Percentiles rank a stretch among this genome's conserved stretches.
phyloP scores from a whole-genome alignment of 2,888 invertebrate genomes.

The Spatulosminthurus flaviceps region DNA sequence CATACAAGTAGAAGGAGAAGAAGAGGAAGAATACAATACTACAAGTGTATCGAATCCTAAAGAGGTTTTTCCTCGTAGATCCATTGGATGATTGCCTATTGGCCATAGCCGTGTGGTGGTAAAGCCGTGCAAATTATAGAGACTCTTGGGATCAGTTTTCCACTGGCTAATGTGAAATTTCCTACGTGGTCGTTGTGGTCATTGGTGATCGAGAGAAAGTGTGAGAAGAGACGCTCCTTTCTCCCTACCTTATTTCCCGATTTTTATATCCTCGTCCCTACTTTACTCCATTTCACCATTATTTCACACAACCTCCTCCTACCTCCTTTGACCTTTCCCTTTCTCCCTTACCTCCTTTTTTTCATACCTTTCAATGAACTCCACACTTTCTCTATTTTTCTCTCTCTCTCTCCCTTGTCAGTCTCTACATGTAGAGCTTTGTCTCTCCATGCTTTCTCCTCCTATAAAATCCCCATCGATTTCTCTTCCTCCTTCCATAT shows the following conservation, averaged over 20 bases:
- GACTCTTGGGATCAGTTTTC: slow-evolving; percentile 45
- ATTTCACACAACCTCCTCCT: slow-evolving; percentile 19
- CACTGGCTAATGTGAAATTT: slow-evolving; percentile 40
- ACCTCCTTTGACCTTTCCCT: not conserved
- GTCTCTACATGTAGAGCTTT: too few species aligned
- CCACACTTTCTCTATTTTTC: not conserved
- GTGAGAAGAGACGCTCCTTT: too few species aligned
- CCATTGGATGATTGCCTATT: slow-evolving; percentile 39
- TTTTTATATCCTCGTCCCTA: not conserved
- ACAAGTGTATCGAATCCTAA: slow-evolving; percentile 6
- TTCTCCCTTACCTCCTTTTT: not conserved
- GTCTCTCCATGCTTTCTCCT: too few species aligned
- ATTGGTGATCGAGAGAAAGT: not conserved
- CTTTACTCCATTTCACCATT: not conserved
- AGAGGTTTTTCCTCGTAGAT: slow-evolving; percentile 30
- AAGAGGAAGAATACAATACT: not conserved
- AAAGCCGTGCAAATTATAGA: slow-evolving; percentile 45
- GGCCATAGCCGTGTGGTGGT: slow-evolving; percentile 38
- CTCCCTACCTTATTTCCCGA: not conserved
- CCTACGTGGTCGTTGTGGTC: slow-evolving; percentile 18
- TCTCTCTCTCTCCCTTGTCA: not conserved
- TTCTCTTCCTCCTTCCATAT: too few species aligned
- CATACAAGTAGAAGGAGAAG: not conserved
- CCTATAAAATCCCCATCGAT: too few species aligned
- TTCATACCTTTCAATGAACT: slow-evolving; percentile 31